phyloP scores from a whole-genome alignment of 2,888 invertebrate genomes.

The Sphecodes monilicornis region DNA sequence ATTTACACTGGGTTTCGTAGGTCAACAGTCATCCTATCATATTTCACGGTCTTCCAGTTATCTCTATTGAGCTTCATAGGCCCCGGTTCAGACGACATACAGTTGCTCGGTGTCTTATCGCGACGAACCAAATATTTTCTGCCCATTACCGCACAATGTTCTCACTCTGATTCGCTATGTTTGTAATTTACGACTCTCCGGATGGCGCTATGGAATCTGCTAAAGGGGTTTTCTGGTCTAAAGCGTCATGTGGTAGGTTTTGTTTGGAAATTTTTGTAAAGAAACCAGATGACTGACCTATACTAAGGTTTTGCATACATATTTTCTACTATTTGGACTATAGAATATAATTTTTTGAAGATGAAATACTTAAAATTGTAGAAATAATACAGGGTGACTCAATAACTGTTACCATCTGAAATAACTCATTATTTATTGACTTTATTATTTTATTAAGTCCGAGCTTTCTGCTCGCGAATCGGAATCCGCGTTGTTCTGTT shows the following conservation, averaged over 20 bases:
- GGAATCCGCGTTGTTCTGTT: neutral
- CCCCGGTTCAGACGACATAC: neutral
- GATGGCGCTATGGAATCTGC: slow-evolving; percentile 16
- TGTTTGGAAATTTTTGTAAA: neutral
- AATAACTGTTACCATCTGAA: too few relatives aligned
- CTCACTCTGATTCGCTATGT: neutral
- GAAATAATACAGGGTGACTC: too few relatives aligned
- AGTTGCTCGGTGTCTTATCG: neutral
- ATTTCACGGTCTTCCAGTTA: neutral
- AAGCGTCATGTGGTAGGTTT: neutral
- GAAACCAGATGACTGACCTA: neutral
- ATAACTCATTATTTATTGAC: too few relatives aligned
- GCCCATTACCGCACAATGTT: neutral
- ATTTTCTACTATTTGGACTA: neutral
- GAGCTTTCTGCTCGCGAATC: neutral
- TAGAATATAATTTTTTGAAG: neutral
- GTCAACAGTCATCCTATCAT: slow-evolving; percentile 11
- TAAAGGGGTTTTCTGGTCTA: neutral
- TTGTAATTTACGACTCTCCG: slow-evolving; percentile 11
- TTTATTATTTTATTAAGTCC: too few relatives aligned
- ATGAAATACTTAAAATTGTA: neutral
- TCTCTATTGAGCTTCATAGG: neutral
- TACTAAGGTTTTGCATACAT: neutral
- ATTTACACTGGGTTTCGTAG: neutral
- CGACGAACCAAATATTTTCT: neutral